Base-by-base conservation (phyloP, 2,113 vertebrate genomes). In the Gallinago media region DNA sequence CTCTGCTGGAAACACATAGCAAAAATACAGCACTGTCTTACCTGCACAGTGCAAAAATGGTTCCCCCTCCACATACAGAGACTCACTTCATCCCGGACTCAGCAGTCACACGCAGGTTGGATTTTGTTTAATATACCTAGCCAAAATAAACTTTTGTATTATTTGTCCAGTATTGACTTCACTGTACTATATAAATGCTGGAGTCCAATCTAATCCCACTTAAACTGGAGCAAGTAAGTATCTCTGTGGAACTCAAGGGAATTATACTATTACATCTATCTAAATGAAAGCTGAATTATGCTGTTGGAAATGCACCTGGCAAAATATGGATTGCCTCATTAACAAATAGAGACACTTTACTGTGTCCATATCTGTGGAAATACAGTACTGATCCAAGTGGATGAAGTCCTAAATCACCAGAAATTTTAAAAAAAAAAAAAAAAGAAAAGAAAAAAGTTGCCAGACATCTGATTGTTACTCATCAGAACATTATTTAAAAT, bases 1-100 rank as follows among this genome's bases (percentile, higher is more conserved):
- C 96, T 92, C 96, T 96, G 61, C 94, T 97, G 96, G 96, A 83
- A 94, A 27, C 55, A 72, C 20, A 22, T 46, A 34, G 87, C 40
- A 83, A 62, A 76, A 55, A 59, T 5, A 47, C n/a, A 81, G 76
- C 55, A 11, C 14, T 12, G 58, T 4, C 8, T 19, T 11, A 42
- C 31, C 22, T 44, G n/a, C 68, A 16, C 34, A 18, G 19, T 7
- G 27, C 6, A 12, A 44, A 90, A 78, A 54, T 8, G 16, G 19
- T 31, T 91, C n/a, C 40, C 7, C 2, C 15, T 61, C 21, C 52
- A 23, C 65, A 31, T 0, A 52, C 8, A 74, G 25, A 42, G 32
- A 49, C 23, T 27, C 67, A 6, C 32, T 67, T 67, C 38, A 29
- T 71, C 26, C 5, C 17, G 32, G 26, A 90, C 62, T 84, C 59